Conservation (phyloP, 37 sponge, comb jelly and placozoan species). For the Halichondria panicea region DNA sequence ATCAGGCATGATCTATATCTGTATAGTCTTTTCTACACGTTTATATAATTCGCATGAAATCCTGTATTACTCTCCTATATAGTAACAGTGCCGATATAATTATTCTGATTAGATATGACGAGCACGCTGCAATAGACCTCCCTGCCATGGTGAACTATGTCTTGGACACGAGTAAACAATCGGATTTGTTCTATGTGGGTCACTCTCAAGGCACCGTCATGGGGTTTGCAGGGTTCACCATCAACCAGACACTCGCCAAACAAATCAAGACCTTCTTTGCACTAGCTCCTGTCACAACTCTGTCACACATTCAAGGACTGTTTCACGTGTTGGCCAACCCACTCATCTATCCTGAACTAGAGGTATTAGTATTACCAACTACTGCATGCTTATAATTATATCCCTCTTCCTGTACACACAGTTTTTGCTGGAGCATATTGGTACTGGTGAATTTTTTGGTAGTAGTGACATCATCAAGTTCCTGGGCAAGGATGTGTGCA, state of each 20-base stretch:
- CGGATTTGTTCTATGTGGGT: constrained; percentile 79
- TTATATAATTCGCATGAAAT: too few species aligned
- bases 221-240: constrained; percentile 87
- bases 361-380: too few species aligned
- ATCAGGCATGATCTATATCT: too few species aligned
- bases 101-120: constrained; percentile 91
- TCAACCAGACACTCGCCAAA: constrained; percentile 60
- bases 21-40: too few species aligned
- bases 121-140: too few species aligned
- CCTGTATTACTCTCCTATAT: too few species aligned
- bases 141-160: constrained; percentile 88
- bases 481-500: constrained; percentile 54
- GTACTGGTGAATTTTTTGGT: constrained; percentile 80
- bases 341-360: too few species aligned
- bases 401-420: too few species aligned
- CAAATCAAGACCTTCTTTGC: constrained; percentile 73
- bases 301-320: constrained; percentile 63
- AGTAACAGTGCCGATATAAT: too few species aligned
- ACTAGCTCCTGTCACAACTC: constrained; percentile 75
- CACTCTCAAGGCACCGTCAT: constrained; percentile 96
- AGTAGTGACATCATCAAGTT: constrained; percentile 41
- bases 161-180: constrained; percentile 48
- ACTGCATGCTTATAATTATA: too few species aligned
- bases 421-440: constrained; percentile 45
- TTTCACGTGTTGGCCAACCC: too few species aligned